phyloP scores from a whole-genome alignment of 1,140 invertebrate species.

The Drosophila grimshawi region DNA sequence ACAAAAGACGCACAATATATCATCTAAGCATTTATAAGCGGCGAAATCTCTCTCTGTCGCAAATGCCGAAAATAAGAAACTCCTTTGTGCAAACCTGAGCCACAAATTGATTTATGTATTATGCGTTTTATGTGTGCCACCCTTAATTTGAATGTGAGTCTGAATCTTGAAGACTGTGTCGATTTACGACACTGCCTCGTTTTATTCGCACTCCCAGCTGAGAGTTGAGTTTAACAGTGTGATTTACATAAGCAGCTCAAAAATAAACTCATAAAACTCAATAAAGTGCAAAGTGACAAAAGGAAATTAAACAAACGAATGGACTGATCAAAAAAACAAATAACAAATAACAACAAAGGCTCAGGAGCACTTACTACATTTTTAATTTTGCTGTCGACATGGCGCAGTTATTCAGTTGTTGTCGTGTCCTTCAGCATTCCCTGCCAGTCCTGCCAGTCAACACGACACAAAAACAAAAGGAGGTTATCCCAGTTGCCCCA shows the following conservation, averaged over 20 bases:
- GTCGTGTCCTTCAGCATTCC: neutral
- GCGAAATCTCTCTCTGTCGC: slow-evolving; percentile 23
- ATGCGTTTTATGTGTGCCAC: slow-evolving; percentile 54
- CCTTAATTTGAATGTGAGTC: slow-evolving; percentile 11
- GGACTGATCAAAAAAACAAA: slow-evolving; percentile 15
- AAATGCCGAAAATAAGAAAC: slow-evolving; percentile 18
- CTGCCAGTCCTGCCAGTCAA: neutral
- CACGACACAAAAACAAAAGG: slow-evolving; percentile 4
- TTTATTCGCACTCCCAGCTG: slow-evolving; percentile 55
- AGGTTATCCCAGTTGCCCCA: slow-evolving; percentile 5
- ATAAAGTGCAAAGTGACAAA: slow-evolving; percentile 76
- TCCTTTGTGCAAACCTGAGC: slow-evolving; percentile 41
- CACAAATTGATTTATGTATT: slow-evolving; percentile 77
- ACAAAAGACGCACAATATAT: slow-evolving; percentile 50
- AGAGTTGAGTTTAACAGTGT: slow-evolving; percentile 62
- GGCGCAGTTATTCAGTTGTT: neutral
- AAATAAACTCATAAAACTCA: slow-evolving; percentile 77
- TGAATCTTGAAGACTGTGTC: slow-evolving; percentile 5
- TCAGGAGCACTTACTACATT: slow-evolving; percentile 8
- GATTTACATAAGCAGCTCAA: slow-evolving; percentile 75
- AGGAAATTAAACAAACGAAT: slow-evolving; percentile 62
- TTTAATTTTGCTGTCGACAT: slow-evolving; percentile 25
- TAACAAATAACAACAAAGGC: neutral
- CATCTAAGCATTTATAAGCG: slow-evolving; percentile 44
- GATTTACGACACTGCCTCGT: slow-evolving; percentile 17